Percentiles rank a stretch among this genome's conserved stretches.
phyloP scores from a whole-genome alignment of 2,888 invertebrate species.

The Ariolimax columbianus region DNA sequence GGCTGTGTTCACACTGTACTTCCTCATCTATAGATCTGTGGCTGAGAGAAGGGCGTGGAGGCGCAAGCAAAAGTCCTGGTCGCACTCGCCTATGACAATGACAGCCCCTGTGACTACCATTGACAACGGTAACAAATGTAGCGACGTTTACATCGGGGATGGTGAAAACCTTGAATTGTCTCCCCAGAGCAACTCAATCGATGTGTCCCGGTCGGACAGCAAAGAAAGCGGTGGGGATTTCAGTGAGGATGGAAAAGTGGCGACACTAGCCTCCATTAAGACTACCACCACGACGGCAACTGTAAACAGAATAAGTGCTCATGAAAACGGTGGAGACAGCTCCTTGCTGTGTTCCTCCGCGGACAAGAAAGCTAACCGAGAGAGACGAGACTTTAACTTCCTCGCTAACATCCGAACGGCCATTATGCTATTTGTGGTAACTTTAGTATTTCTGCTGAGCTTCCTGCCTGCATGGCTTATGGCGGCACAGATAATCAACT shows the following conservation, averaged over 20 bases:
- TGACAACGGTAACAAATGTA: neutral
- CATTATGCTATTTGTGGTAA: constrained; percentile 78
- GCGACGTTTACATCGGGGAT: neutral
- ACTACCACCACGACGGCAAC: neutral
- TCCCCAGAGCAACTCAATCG: neutral
- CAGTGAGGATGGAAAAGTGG: neutral
- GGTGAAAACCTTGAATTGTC: constrained; percentile 23
- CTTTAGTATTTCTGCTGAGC: constrained; percentile 76
- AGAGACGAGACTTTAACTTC: constrained; percentile 68
- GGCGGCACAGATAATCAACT: constrained; percentile 67
- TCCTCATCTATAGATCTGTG: constrained; percentile 70
- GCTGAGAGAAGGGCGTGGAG: constrained; percentile 61
- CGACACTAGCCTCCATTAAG: neutral
- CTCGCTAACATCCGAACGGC: constrained; percentile 78
- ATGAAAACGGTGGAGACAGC: constrained; percentile 33
- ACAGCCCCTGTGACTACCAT: constrained; percentile 41
- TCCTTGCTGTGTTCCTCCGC: constrained; percentile 10
- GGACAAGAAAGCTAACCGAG: constrained; percentile 56
- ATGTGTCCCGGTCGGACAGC: neutral
- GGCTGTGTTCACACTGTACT: constrained; percentile 68
- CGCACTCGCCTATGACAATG: constrained; percentile 52
- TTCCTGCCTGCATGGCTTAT: constrained; percentile 78
- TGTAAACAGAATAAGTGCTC: neutral
- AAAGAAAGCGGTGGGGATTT: constrained; percentile 12
- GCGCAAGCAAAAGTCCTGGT: constrained; percentile 55